These are phyloP conservation scores for Hemitrygon akajei DNA, from an alignment of 2,797 vertebrate genomes.

Conservation along the genomic window DNA sequence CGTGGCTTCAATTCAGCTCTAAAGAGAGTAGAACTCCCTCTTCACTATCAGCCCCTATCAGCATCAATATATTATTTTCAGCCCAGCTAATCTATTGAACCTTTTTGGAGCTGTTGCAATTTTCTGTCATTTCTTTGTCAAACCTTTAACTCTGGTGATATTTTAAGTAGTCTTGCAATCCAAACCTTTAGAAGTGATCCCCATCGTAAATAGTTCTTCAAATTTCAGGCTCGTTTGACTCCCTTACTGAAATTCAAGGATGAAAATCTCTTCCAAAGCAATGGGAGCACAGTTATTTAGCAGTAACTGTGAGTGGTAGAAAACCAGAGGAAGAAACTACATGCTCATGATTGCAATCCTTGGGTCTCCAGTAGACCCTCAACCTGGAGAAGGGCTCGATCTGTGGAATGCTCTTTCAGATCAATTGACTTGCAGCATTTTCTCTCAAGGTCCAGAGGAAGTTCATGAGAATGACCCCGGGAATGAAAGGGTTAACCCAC, in stretches of 20 bases:
- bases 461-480: too few relatives aligned
- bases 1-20: background rate
- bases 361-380: background rate
- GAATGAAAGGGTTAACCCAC: too few relatives aligned
- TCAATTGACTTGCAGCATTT: background rate
- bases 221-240: background rate
- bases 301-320: background rate
- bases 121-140: background rate
- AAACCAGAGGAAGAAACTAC: background rate
- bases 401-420: background rate
- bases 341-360: background rate
- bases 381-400: background rate
- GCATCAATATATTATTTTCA: background rate
- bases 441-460: too few relatives aligned
- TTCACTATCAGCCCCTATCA: background rate
- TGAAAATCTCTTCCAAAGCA: background rate
- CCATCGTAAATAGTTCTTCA: background rate
- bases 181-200: background rate
- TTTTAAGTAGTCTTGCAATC: background rate
- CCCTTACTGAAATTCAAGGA: background rate
- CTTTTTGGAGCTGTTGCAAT: background rate
- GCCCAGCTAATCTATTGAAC: background rate
- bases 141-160: background rate
- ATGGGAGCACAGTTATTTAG: background rate
- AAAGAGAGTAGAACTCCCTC: background rate